phyloP scores from a whole-genome alignment of 2,888 invertebrate species.

The Dynastes grantii region DNA sequence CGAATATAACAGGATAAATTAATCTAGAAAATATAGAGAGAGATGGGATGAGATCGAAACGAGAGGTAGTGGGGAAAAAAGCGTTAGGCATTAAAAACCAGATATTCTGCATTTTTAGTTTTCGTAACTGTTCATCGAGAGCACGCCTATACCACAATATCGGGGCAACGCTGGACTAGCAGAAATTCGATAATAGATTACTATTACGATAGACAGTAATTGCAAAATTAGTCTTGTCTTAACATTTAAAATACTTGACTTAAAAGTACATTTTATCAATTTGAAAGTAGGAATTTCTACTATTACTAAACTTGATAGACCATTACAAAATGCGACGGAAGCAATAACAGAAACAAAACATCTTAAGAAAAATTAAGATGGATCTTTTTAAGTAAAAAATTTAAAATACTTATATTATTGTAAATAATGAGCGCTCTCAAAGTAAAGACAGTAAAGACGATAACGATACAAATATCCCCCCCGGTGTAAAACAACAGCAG shows the following conservation, averaged over 20 bases:
- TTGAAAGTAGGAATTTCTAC: background rate
- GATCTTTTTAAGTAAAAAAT: background rate
- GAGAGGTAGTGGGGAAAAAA: background rate
- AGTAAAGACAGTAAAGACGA: background rate
- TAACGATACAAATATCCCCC: background rate
- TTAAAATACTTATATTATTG: background rate
- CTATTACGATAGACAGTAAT: background rate
- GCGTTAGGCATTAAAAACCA: slow-evolving; percentile 4
- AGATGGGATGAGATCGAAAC: background rate
- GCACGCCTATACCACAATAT: background rate
- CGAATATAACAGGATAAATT: background rate
- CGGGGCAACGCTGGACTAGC: background rate
- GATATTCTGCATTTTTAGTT: slow-evolving; percentile 12
- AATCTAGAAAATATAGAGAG: slow-evolving; percentile 10
- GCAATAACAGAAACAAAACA: no score
- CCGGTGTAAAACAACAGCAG: slow-evolving; percentile 23
- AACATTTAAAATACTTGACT: background rate
- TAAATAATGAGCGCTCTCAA: background rate
- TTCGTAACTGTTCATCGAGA: slow-evolving; percentile 1
- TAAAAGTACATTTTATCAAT: background rate
- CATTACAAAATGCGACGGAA: no score
- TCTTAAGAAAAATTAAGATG: background rate
- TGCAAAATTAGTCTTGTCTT: background rate
- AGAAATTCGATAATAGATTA: background rate
- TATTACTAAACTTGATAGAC: background rate